Conservation (phyloP, 2,888 invertebrate species). For the Mythimna ferrago region DNA sequence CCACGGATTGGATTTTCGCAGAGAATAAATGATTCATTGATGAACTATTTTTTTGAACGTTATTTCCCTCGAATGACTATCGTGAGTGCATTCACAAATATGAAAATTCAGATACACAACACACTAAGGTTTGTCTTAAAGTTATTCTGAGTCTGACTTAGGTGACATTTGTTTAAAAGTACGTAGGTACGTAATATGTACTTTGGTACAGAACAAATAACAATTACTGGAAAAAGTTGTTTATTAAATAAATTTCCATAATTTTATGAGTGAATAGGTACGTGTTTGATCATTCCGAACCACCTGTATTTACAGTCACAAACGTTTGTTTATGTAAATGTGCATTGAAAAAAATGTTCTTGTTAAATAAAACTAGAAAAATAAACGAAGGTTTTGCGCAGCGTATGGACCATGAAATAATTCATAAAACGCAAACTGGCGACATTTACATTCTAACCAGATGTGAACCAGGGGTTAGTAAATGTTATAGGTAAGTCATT, state of each 20-base stretch:
- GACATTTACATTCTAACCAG: conserved; percentile 47
- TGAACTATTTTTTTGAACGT: too few relatives aligned
- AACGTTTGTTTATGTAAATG: conserved; percentile 4
- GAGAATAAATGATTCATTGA: conserved; percentile 15
- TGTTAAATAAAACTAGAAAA: conserved; percentile 1
- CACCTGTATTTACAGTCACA: conserved; percentile 23
- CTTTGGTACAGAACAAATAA: neutral
- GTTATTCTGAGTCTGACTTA: neutral
- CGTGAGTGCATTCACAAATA: too few relatives aligned
- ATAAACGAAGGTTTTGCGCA: conserved; percentile 33
- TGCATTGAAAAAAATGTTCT: conserved; percentile 12
- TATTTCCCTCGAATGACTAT: too few relatives aligned
- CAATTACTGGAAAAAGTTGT: too few relatives aligned
- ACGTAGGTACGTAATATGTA: neutral
- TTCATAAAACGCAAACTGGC: conserved; percentile 62
- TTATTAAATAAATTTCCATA: neutral
- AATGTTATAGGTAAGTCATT: conserved; percentile 35
- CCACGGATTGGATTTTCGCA: neutral
- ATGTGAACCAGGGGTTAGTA: conserved; percentile 37
- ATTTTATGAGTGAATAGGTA: neutral
- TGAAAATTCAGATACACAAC: too few relatives aligned
- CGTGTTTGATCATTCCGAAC: neutral
- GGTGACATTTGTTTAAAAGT: neutral
- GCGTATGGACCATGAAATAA: conserved; percentile 46
- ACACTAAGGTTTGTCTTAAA: neutral